Evolutionary conservation across 2,113 vertebrate genomes (phyloP), one percentile per base, ranked within the genome.

Genomic region (Madoqua kirkii): DNA sequence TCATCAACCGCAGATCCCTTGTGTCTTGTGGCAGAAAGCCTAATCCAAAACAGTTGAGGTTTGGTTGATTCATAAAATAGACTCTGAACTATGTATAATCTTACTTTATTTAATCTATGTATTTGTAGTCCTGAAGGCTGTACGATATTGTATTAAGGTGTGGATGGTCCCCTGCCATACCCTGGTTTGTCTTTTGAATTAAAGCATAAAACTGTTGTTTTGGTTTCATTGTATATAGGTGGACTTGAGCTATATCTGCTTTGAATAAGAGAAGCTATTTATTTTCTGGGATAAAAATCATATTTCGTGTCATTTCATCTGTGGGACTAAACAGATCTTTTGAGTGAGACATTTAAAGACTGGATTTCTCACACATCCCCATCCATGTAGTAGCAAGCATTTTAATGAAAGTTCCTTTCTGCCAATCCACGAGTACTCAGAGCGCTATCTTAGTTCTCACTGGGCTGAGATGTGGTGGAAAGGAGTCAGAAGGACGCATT

Each of bases 321-420:
- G 13, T 33, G 78, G 84, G 91, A 45, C 55, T 45, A 62, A 95
- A 59, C 3, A 82, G 7, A 59, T 67, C 40, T 84, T 64, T 45
- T 74, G 87, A 97, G 52, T 36, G 86, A 96, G 71, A 94, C 84
- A 84, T 84, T 83, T 79, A 29, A 85, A 94, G 89, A 59, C 82
- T 23, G 31, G 21, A 67, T 79, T 6, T 88, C 76, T 93, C 4
- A 57, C 27, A 67, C 78, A 88, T 89, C 36, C 13, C 7, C 23
- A 79, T 71, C 50, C n/a, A 45, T 64, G 78, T 78, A 91, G 60
- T 83, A 90, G 43, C 45, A 59, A 27, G 64, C 27, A 48, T 92
- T 92, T 79, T 60, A 79, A 33, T 71, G 64, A 89, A 74, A 27
- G 19, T 55, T 91, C 87, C 55, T 40, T 62, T 82, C 54, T 94